Evolutionary conservation across 2,888 invertebrate genomes (phyloP).

Genomic region (Diogma glabrata): DNA sequence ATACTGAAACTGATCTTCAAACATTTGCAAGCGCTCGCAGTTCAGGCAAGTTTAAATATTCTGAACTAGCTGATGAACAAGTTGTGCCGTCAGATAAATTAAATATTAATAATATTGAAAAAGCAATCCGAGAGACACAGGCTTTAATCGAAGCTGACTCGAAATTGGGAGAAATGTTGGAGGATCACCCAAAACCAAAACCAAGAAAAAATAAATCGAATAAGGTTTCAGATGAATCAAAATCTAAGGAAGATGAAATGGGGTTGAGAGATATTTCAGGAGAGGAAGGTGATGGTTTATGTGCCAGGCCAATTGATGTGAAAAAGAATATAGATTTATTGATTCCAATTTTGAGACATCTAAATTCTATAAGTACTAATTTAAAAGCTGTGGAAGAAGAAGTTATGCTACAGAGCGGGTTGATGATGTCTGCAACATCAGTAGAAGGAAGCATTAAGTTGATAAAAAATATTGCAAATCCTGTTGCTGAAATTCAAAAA

Average conservation of each 20-base stretch:
- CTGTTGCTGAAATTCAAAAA: constrained; percentile 51
- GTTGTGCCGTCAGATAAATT: constrained; percentile 32
- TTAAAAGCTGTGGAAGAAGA: constrained; percentile 51
- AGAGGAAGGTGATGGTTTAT: constrained; percentile 44
- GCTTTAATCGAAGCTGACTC: constrained; percentile 13
- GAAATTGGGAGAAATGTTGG: constrained; percentile 20
- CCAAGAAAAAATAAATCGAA: constrained; percentile 18
- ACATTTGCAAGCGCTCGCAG: constrained; percentile 56
- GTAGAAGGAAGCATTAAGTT: constrained; percentile 56
- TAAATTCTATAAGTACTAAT: constrained; percentile 42
- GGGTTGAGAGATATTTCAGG: constrained; percentile 42
- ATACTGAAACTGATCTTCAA: constrained; percentile 51
- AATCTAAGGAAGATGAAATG: constrained; percentile 31
- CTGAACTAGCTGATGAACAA: constrained; percentile 32
- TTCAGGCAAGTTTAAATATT: constrained; percentile 39
- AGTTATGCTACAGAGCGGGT: constrained; percentile 49
- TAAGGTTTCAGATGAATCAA: constrained; percentile 35
- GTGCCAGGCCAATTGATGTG: constrained; percentile 37
- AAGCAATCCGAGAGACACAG: constrained; percentile 22
- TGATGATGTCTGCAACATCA: constrained; percentile 54
- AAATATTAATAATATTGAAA: constrained; percentile 22
- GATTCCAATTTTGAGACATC: constrained; percentile 32
- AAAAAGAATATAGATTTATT: constrained; percentile 37
- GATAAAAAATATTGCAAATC: constrained; percentile 47
- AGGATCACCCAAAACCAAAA: constrained; percentile 22